Percentiles rank a stretch among this genome's conserved stretches.
These are phyloP conservation scores for Agriotes lineatus DNA, from an alignment of 2,888 invertebrate genomes.

Conservation along the genomic window DNA sequence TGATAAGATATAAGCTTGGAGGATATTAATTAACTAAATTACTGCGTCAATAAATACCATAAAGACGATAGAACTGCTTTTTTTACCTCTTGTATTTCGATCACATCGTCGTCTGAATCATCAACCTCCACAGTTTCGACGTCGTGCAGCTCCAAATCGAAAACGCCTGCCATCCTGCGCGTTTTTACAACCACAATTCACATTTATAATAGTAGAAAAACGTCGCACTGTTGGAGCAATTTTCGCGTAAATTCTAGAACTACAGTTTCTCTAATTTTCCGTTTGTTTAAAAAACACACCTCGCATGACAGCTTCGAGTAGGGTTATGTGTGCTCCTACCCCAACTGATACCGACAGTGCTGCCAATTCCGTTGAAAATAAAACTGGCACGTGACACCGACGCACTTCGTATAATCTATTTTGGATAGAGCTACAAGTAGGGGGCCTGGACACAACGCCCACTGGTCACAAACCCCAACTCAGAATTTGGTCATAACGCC, in stretches of 20 bases:
- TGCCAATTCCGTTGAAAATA: too few species aligned
- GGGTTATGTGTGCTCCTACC: slow-evolving; percentile 22
- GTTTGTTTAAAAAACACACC: slow-evolving; percentile 30
- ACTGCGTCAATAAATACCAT: neutral
- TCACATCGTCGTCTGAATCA: slow-evolving; percentile 89
- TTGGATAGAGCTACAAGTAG: too few species aligned
- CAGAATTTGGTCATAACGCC: too few species aligned
- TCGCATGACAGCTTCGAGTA: slow-evolving; percentile 32
- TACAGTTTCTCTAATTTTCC: neutral
- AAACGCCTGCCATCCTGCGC: slow-evolving; percentile 83
- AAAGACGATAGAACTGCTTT: neutral
- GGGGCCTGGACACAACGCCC: too few species aligned
- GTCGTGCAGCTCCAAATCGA: slow-evolving; percentile 91
- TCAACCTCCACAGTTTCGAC: slow-evolving; percentile 73
- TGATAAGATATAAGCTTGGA: slow-evolving; percentile 6
- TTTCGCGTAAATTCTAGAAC: neutral
- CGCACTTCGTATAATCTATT: too few species aligned
- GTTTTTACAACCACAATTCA: slow-evolving; percentile 23
- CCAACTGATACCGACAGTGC: too few species aligned
- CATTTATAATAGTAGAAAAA: slow-evolving; percentile 27
- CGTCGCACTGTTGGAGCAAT: neutral
- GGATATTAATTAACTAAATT: neutral
- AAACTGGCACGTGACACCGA: too few species aligned
- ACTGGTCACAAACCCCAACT: too few species aligned
- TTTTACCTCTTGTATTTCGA: slow-evolving; percentile 88